phyloP scores from a whole-genome alignment of 2,888 invertebrate genomes.

The Nesidiocoris tenuis region DNA sequence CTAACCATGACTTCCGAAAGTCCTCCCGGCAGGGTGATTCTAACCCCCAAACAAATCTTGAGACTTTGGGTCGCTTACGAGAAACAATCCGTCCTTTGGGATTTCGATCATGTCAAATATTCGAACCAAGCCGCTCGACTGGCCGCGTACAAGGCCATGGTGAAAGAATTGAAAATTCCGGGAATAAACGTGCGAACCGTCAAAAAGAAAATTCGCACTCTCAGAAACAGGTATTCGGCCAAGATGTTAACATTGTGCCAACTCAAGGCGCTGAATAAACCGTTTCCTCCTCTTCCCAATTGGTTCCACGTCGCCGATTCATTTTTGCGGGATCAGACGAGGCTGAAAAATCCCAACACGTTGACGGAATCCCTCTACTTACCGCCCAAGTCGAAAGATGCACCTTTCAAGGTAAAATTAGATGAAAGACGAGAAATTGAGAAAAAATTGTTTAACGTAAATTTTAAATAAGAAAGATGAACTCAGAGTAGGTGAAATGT shows the following conservation, averaged over 20 bases:
- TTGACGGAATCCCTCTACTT: constrained; percentile 20
- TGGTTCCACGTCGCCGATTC: constrained; percentile 27
- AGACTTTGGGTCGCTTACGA: constrained; percentile 21
- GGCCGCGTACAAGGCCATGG: constrained; percentile 9
- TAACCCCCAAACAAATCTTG: constrained; percentile 19
- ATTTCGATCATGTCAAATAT: constrained; percentile 11
- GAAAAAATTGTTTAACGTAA: too few species aligned
- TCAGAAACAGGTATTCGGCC: constrained; percentile 6
- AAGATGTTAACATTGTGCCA: constrained; percentile 12
- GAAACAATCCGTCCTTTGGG: constrained; percentile 19
- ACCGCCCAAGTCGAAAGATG: not conserved
- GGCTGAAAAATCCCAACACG: constrained; percentile 20
- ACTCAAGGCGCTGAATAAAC: constrained; percentile 6
- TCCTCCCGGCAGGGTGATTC: too few species aligned
- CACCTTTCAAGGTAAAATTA: not conserved
- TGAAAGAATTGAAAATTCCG: constrained; percentile 13
- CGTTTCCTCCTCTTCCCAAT: constrained; percentile 17
- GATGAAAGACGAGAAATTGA: too few species aligned
- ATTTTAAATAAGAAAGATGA: too few species aligned
- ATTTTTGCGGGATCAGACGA: constrained; percentile 18
- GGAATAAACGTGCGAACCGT: constrained; percentile 5
- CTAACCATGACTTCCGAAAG: too few species aligned
- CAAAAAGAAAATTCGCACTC: constrained; percentile 29
- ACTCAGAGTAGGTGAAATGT: too few species aligned
- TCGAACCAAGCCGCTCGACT: constrained; percentile 5